Base-by-base conservation (phyloP, 37 sponge, comb jelly and placozoan genomes). In the Beroe ovata region DNA sequence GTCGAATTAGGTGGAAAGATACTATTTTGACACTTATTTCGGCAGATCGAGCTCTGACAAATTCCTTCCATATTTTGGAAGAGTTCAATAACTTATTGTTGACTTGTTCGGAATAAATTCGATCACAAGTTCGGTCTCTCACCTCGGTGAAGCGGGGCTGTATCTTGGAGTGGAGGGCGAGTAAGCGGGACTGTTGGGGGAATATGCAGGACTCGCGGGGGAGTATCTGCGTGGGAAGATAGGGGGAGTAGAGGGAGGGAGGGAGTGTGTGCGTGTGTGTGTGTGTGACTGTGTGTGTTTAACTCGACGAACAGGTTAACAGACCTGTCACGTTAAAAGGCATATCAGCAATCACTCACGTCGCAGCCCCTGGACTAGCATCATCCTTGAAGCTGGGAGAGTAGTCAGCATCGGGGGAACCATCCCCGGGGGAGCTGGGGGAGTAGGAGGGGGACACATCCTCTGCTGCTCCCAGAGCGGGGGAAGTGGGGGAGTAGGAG, bases 401-500 rank as follows among this genome's bases (percentile, higher is more conserved):
- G 28, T 77, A 77, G 23, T 35, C 84, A 0, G 84, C 42, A 23
- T 42, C 84, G 14, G 84, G 84, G 19, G 71, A 69, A 1, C 38
- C 38, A 36, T 77, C 84, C 6, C 84, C 84, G n/a, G 97, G 97
- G n/a, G 90, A 90, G 18, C 92, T 60, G 18, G 95, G 96, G 0
- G 92, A 63, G 88, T 93, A 94, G 38, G 60, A 39, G 6, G 95
- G 95, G 84, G 84, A 77, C 16, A 36, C 84, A 36, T 77, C 84
- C n/a, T 77, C 84, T n/a, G 63, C 63, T 42, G 84, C 54, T 0
- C 84, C 84, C 23, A 77, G 35, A 41, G 84, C 84, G 4, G 84
- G 84, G 19, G 92, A 91, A 23, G 95, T 89, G 25, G 99, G 99
- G 39, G 91, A 90, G 90, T 98, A 98, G 64, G 88, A 84, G 35